Evolutionary conservation across 2,113 vertebrate species (phyloP), one percentile per base, ranked within the genome.

Genomic region (Chelonoidis abingdonii): DNA sequence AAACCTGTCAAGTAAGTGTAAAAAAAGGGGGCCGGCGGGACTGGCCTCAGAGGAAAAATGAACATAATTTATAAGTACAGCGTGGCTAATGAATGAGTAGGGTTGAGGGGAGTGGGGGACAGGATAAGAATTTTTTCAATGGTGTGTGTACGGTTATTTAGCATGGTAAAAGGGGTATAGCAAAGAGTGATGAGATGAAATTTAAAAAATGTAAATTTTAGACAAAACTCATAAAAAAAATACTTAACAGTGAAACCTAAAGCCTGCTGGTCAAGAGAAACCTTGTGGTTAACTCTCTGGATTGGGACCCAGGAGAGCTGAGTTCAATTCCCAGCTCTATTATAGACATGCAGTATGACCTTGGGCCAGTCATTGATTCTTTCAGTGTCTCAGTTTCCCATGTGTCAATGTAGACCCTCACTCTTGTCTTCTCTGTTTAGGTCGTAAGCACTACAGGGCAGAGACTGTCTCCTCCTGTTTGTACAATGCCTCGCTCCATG

Each of bases 381-480:
- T 44, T 47, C 90, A 72, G 49, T n/a, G 4, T 72, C 38, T 85
- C 53, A 88, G 27, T 65, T 47, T 50, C 85, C 54, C 59, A 65
- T 54, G 12, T 83, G 57, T 85, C 80, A 93, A 21, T 78, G 17
- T 72, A 85, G 88, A 87, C 95, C 56, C 53, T 94, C 80, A 83
- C 4, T 81, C 72, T 92, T 92, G 24, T 76, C 92, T 95, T 88
- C 91, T 94, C 79, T 95, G 2, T 87, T 88, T 81, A 85, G 57
- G 88, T 13, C 59, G 31, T 80, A 97, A 97, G 93, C 22, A n/a
- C 75, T 88, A 87, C 75, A 81, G 65, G 53, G 82, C 25, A 93
- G 93, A 90, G 91, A 92, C 52, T 85, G 84, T 76, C 95, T 83
- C 12, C 8, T 86, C 81, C 62, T 75, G 53, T 92, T 93, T 93